phyloP scores from a whole-genome alignment of 2,113 vertebrate species.

The Cephalopholis sonnerati region DNA sequence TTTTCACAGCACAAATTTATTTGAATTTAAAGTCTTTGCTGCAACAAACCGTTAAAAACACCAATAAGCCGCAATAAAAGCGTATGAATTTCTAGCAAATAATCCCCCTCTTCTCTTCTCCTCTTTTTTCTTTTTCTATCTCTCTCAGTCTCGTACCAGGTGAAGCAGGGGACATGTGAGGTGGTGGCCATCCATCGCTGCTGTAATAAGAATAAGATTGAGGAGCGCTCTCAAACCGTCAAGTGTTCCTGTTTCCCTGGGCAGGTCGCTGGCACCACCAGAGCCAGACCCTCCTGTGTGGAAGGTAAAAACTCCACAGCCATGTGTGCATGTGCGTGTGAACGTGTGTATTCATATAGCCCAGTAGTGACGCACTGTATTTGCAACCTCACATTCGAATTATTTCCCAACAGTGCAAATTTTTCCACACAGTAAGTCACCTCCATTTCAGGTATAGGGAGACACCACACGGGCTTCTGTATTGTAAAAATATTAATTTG shows the following conservation, averaged over 20 bases:
- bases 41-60: conserved; percentile 37
- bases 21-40: conserved; percentile 33
- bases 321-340: neutral
- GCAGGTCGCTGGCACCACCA: conserved; percentile 95
- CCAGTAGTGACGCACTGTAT: neutral
- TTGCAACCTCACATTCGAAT: neutral
- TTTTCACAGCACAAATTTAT: conserved; percentile 32
- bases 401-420: neutral
- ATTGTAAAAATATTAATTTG: neutral
- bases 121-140: conserved; percentile 16
- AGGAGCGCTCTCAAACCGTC: conserved; percentile 95
- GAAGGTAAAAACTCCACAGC: conserved; percentile 89
- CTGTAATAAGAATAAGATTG: conserved; percentile 98
- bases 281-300: conserved; percentile 94
- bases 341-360: neutral
- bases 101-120: neutral
- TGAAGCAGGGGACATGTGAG: conserved; percentile 96
- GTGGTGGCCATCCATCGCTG: conserved; percentile 95
- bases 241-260: conserved; percentile 98
- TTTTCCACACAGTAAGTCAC: neutral
- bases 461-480: neutral
- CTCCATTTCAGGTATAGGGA: neutral
- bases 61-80: conserved; percentile 9
- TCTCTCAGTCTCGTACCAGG: conserved; percentile 89
- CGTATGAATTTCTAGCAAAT: conserved; percentile 29